Conservation (phyloP, 2,113 vertebrate genomes). For the Chamaetylas fuelleborni region DNA sequence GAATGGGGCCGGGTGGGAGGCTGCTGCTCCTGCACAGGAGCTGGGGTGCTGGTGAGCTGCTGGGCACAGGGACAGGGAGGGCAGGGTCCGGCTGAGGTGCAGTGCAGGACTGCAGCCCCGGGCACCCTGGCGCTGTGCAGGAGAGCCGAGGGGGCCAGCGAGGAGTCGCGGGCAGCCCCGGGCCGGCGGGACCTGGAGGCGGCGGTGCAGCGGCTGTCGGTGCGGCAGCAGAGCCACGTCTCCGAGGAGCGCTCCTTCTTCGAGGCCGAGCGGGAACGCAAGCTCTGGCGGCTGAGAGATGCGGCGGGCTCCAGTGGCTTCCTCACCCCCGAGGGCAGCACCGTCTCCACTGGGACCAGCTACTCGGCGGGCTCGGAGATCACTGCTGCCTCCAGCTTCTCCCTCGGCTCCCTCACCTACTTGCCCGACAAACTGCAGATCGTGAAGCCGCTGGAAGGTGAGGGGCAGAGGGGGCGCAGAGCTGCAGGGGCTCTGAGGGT, state of each 20-base stretch:
- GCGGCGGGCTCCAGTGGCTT: conserved; percentile 77
- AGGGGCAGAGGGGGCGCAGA: not conserved
- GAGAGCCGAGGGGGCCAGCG: not conserved
- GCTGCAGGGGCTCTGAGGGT: not conserved
- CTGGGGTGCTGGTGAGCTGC: rapidly evolving
- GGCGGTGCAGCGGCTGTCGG: conserved; percentile 79
- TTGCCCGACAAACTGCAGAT: conserved; percentile 87
- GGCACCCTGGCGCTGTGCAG: not conserved
- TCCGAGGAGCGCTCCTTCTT: conserved; percentile 81
- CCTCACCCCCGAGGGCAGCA: conserved; percentile 82
- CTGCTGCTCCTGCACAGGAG: not conserved
- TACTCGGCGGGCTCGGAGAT: conserved; percentile 75
- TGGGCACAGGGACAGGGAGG: not conserved
- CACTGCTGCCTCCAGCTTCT: conserved; percentile 72
- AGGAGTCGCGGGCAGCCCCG: conserved; percentile 69
- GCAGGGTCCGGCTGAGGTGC: not conserved
- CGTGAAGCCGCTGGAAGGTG: conserved; percentile 87
- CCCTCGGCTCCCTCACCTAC: conserved; percentile 77
- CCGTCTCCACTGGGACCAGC: conserved; percentile 78
- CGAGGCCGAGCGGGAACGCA: conserved; percentile 78
- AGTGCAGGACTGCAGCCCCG: rapidly evolving
- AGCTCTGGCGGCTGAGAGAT: conserved; percentile 70
- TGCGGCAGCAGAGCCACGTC: conserved; percentile 75
- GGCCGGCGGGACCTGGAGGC: conserved; percentile 82
- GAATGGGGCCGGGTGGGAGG: not conserved